Percentiles rank a stretch among this genome's conserved stretches.
These are phyloP conservation scores for Cotesia chilonis DNA, from an alignment of 1,140 invertebrate genomes.

Conservation along the genomic window DNA sequence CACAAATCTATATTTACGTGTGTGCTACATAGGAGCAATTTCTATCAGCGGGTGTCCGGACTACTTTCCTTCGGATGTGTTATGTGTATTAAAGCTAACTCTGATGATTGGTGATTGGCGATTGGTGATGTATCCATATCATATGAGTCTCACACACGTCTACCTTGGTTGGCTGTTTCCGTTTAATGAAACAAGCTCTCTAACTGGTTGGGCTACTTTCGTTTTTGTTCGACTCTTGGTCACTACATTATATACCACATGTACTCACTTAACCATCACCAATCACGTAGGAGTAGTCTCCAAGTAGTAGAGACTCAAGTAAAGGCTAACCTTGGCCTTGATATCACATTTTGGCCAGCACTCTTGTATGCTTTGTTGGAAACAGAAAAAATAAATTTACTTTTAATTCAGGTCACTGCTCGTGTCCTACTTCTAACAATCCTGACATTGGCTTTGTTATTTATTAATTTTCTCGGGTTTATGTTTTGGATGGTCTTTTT, in stretches of 20 bases:
- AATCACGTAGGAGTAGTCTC: no score
- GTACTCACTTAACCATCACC: not conserved
- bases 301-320: not conserved
- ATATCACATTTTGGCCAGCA: not conserved
- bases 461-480: no score
- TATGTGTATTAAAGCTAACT: conserved; percentile 4
- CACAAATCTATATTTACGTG: conserved; percentile 21
- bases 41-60: conserved; percentile 15
- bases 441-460: no score
- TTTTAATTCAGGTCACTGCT: no score
- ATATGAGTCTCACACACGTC: conserved; percentile 14
- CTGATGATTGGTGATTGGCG: not conserved
- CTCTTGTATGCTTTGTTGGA: no score
- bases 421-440: no score
- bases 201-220: conserved; percentile 37
- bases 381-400: no score
- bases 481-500: no score
- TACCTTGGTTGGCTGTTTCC: conserved; percentile 11
- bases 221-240: conserved; percentile 31
- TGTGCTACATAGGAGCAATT: conserved; percentile 33
- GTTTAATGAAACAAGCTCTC: conserved; percentile 29
- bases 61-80: conserved; percentile 33
- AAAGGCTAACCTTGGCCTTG: conserved; percentile 35
- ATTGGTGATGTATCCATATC: conserved; percentile 1
- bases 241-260: not conserved